These are phyloP conservation scores for Andrena chrysosceles DNA, from an alignment of 2,888 invertebrate genomes.

Conservation along the genomic window DNA sequence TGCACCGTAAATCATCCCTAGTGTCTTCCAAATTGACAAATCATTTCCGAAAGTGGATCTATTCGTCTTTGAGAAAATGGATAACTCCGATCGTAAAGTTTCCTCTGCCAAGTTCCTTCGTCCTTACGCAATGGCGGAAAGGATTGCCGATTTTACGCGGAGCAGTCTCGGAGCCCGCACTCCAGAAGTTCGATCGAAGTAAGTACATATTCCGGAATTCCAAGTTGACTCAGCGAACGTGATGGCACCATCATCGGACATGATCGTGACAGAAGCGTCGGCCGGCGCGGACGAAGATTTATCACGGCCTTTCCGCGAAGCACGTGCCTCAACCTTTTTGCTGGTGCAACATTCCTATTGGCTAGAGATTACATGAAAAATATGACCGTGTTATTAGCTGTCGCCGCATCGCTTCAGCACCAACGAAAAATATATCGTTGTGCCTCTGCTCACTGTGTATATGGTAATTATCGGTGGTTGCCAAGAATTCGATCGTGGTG, in stretches of 20 bases:
- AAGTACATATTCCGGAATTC: conserved; percentile 55
- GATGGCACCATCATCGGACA: conserved; percentile 67
- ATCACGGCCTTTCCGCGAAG: conserved; percentile 66
- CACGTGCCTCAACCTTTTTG: conserved; percentile 70
- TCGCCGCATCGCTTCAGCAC: conserved; percentile 40
- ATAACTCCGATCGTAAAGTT: conserved; percentile 47
- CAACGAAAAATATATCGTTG: conserved; percentile 23
- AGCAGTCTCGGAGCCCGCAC: conserved; percentile 3
- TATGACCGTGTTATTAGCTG: conserved; percentile 57
- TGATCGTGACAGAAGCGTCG: conserved; percentile 65
- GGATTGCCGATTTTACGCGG: conserved; percentile 31
- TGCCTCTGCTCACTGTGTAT: background rate
- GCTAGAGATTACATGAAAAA: conserved; percentile 38
- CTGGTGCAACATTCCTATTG: conserved; percentile 64
- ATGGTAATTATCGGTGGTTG: conserved; percentile 19
- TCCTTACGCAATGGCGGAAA: conserved; percentile 5
- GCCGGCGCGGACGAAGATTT: conserved; percentile 67
- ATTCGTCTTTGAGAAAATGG: conserved; percentile 40
- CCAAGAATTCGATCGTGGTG: background rate
- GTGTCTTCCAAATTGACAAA: conserved; percentile 46
- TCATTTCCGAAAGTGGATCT: conserved; percentile 41
- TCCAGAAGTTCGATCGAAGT: conserved; percentile 37
- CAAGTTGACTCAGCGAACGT: conserved; percentile 64
- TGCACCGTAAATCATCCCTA: conserved; percentile 45
- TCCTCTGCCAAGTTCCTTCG: conserved; percentile 7